Base-by-base conservation (phyloP, 2,113 vertebrate species). In the Malurus melanocephalus region DNA sequence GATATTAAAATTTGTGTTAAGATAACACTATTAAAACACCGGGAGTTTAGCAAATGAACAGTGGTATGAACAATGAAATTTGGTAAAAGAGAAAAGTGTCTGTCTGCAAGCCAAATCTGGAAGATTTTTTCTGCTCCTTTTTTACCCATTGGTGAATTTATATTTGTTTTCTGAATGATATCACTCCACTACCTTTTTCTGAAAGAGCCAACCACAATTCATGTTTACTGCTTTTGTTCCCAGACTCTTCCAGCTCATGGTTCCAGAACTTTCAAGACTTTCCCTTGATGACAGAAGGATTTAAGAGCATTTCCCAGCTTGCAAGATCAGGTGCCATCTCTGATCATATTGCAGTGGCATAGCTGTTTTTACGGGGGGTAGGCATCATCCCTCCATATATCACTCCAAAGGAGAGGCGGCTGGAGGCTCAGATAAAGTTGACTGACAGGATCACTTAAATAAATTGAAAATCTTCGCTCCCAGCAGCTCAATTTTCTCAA, bases 311-410 rank as follows among this genome's bases (percentile, higher is more conserved):
- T 78, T 78, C 40, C 52, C 72, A 64, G 27, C 20, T 88, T 3
- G 0, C 10, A 46, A 62, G 35, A 16, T 35, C 69, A 64, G 16
- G 35, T 55, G 27, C 32, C 53, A 32, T 78, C 48, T 60, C 45
- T 32, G 30, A 38, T 56, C 0, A 0, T 13, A 60, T 11, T 0
- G 0, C 1, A 6, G 24, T 6, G 42, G 27, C 7, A 1, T 0
- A 83, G 24, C 40, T 42, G 26, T 33, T 57, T 4, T 1, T 30
- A 45, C 30, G 1, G 2, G 14, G 11, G 13, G 2, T 10, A 60
- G 45, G 32, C 4, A 3, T 20, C 2, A 0, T 32, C 7, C 13
- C 22, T 32, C 17, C 6, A 17, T 20, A 10, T 10, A 24, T 38
- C 22, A 22, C 22, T n/a, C n/a, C n/a, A 42, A 53, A 28, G 40